Evolutionary conservation across 1,140 invertebrate species (phyloP), one percentile per base, ranked within the genome.

Genomic region (Chironomus tepperi): DNA sequence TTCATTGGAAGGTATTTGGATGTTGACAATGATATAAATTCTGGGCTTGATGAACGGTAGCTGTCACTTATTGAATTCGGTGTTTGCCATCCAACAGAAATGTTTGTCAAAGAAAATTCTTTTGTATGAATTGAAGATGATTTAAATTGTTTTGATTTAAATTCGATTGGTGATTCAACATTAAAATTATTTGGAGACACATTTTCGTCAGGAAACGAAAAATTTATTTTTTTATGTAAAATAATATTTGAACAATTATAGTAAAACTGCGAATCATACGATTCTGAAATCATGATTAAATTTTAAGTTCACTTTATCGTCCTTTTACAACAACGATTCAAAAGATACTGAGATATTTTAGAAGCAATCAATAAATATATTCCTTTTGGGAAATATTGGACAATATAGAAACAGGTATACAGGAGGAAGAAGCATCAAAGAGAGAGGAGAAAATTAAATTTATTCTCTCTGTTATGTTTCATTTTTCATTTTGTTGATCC

Each of bases 11-110:
- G 65, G 19, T 70, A 21, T 70, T 70, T 70, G n/a, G 65, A 18
- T 19, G 16, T 16, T 19, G 65, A 19, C 5, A 70, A 16, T 70
- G 65, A 70, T 18, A 70, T 19, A 70, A 70, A 82, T 73, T 82
- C 83, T 15, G 86, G 86, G 77, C 85, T 87, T 65, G 86, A 79
- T 3, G 84, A 88, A n/a, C 0, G 87, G 87, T 3, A 87, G 87
- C 76, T 87, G 84, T 84, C 87, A 88, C 21, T 86, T 86, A 79
- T 88, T 87, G 65, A 70, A 70, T 70, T 70, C 0, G 47, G 47
- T 57, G 47, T 12, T 57, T 57, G 47, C 47, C 47, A 57, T 12
- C 47, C 47, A n/a, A 15, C 15, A n/a, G 12, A 57, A 57, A 15
- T 57, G 10, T 5, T 34, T 34, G 24, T 34, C 24, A 34, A 34